Evolutionary conservation across 2,113 vertebrate species (phyloP).

Genomic region (Leptodactylus fuscus): DNA sequence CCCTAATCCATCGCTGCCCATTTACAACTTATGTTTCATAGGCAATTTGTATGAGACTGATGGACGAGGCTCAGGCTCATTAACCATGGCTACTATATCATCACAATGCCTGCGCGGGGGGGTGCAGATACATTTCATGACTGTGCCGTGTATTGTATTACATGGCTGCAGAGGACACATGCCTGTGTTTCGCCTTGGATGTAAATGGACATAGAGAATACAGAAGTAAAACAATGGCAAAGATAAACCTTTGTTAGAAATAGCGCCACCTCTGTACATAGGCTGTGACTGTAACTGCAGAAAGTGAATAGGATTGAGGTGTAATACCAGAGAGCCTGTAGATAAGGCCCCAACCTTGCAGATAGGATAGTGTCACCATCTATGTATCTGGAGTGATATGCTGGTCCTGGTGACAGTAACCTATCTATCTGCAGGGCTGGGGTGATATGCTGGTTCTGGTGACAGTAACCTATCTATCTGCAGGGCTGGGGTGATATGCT

Average conservation of each 20-base stretch:
- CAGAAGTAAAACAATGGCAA: not conserved
- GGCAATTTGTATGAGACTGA: not conserved
- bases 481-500: no score
- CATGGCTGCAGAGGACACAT: conserved; percentile 4
- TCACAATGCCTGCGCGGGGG: not conserved
- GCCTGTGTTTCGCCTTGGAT: not conserved
- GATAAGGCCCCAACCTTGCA: no score
- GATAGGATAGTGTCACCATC: no score
- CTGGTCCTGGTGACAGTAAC: no score
- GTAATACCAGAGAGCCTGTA: not conserved
- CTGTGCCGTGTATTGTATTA: conserved; percentile 19
- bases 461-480: no score
- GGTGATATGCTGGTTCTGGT: no score
- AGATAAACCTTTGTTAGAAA: not conserved
- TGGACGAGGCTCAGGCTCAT: conserved; percentile 5
- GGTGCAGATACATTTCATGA: not conserved
- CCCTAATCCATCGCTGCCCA: not conserved
- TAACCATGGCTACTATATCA: not conserved
- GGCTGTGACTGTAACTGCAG: not conserved
- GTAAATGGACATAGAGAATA: not conserved
- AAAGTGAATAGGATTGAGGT: not conserved
- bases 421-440: no score
- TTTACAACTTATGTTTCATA: conserved; percentile 16
- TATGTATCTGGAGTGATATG: no score
- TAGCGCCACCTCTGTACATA: not conserved